phyloP scores from a whole-genome alignment of 2,888 invertebrate genomes.

The Hybos culiciformis region DNA sequence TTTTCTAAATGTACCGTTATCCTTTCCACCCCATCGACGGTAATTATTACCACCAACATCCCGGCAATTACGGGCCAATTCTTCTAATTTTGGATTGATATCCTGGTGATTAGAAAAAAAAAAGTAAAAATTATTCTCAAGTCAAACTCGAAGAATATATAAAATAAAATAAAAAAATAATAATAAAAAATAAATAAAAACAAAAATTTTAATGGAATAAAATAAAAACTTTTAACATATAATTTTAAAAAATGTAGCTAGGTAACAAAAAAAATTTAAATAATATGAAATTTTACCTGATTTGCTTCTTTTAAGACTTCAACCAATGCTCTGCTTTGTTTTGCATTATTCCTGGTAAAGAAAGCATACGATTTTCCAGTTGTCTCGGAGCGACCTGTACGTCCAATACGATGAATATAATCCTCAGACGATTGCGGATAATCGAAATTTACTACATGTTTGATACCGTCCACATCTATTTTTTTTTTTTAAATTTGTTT shows the following conservation, averaged over 20 bases:
- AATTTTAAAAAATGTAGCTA: background rate
- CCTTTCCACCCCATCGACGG: conserved; percentile 32
- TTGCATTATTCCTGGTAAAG: conserved; percentile 77
- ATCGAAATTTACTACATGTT: conserved; percentile 92
- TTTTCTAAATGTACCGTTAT: conserved; percentile 28
- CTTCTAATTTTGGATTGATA: conserved; percentile 71
- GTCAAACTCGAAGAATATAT: background rate
- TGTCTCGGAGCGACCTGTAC: conserved; percentile 76
- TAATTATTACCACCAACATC: conserved; percentile 48
- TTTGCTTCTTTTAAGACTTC: conserved; percentile 83
- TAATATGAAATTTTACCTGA: conserved; percentile 43
- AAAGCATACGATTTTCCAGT: conserved; percentile 91
- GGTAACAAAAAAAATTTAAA: background rate
- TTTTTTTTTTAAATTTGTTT: conserved; percentile 1
- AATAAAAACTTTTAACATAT: background rate
- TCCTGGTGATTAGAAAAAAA: conserved; percentile 39
- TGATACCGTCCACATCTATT: conserved; percentile 90
- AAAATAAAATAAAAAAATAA: conserved; percentile 1
- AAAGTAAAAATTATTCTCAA: background rate
- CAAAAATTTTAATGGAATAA: background rate
- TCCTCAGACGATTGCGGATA: conserved; percentile 92
- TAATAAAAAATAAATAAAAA: background rate
- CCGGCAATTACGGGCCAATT: conserved; percentile 53
- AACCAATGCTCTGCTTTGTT: conserved; percentile 78
- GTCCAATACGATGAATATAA: conserved; percentile 90